phyloP scores from a whole-genome alignment of 2,113 vertebrate genomes.

The Leuciscus idus region DNA sequence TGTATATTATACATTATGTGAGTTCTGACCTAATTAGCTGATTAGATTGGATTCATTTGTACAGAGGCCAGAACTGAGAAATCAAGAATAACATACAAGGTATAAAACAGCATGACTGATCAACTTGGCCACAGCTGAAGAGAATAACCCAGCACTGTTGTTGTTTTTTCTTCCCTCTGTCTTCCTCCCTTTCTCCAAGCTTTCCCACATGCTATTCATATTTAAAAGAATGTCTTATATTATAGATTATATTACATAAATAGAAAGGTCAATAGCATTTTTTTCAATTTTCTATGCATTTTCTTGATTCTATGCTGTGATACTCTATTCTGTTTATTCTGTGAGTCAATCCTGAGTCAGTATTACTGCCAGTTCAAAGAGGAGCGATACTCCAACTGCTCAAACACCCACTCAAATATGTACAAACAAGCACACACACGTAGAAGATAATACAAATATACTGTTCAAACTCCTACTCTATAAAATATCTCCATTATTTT shows the following conservation, averaged over 20 bases:
- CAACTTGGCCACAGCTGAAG: slow-evolving; percentile 11
- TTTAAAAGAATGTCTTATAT: slow-evolving; percentile 34
- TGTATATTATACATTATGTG: slow-evolving; percentile 31
- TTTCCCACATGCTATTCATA: slow-evolving; percentile 32
- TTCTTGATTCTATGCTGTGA: slow-evolving; percentile 27
- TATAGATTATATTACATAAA: slow-evolving; percentile 35
- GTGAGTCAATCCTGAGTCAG: slow-evolving; percentile 38
- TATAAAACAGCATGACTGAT: slow-evolving; percentile 57
- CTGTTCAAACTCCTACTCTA: slow-evolving; percentile 17
- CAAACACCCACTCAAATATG: slow-evolving; percentile 38
- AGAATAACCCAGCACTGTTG: background rate
- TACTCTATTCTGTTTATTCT: slow-evolving; percentile 32
- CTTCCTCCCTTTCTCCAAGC: background rate
- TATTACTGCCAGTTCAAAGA: slow-evolving; percentile 23
- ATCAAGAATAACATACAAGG: slow-evolving; percentile 2
- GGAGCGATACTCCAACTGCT: slow-evolving; percentile 44
- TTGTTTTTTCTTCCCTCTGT: background rate
- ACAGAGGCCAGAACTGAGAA: slow-evolving; percentile 21
- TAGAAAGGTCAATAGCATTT: slow-evolving; percentile 18
- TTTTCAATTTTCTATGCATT: slow-evolving; percentile 16
- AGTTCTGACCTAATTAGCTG: slow-evolving; percentile 41
- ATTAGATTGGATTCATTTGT: slow-evolving; percentile 40
- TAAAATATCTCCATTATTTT: background rate
- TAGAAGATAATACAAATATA: background rate
- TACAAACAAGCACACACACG: slow-evolving; percentile 2